These are phyloP conservation scores for Acromyrmex charruanus DNA, from an alignment of 1,140 invertebrate genomes.

Conservation along the genomic window DNA sequence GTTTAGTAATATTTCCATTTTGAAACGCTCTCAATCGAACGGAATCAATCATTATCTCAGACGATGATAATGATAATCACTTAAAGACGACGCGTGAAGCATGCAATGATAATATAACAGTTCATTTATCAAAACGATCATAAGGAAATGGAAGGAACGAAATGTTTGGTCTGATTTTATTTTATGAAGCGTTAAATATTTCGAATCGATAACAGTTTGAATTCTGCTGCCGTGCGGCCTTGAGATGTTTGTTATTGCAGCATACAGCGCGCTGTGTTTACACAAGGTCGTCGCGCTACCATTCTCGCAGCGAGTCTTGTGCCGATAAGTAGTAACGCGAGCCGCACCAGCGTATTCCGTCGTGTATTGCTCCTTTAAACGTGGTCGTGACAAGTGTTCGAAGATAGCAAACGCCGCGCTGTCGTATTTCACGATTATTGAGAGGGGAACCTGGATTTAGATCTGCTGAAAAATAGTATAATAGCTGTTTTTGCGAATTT, in stretches of 20 bases:
- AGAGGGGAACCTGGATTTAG: no score
- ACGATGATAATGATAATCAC: not conserved
- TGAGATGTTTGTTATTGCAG: slow-evolving; percentile 10
- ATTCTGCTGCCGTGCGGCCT: slow-evolving; percentile 1
- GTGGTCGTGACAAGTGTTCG: not conserved
- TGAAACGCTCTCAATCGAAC: not conserved
- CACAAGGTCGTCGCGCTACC: slow-evolving; percentile 6
- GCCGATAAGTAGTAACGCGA: not conserved
- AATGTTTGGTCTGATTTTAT: not conserved
- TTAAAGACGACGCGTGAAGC: not conserved
- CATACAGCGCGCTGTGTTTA: not conserved
- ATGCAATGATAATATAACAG: not conserved
- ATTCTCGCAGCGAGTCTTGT: not conserved
- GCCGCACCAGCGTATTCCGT: not conserved
- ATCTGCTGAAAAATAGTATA: no score
- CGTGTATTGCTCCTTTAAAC: not conserved
- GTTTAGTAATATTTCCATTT: not conserved
- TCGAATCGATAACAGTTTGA: slow-evolving; percentile 13
- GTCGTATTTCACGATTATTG: not conserved
- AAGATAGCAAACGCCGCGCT: not conserved
- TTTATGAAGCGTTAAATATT: slow-evolving; percentile 15
- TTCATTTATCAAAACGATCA: not conserved
- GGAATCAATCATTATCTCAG: not conserved
- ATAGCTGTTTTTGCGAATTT: no score
- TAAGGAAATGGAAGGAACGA: no score